Conservation (phyloP, 2,113 vertebrate species). For the Brienomyrus longianalis region DNA sequence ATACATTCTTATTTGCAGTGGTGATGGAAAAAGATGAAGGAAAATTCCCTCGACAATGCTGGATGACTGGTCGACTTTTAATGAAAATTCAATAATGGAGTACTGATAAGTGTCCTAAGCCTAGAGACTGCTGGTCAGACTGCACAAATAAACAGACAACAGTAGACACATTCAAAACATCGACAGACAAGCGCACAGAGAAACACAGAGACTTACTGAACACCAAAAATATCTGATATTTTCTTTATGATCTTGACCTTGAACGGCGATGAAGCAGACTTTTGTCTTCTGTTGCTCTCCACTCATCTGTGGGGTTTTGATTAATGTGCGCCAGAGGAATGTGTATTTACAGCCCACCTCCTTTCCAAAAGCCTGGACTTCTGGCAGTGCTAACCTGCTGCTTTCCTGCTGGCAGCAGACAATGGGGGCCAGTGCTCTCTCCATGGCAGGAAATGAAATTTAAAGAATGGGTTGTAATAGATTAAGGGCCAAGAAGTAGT, state of each 20-base stretch:
- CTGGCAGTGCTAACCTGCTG: background rate
- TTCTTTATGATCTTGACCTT: conserved; percentile 4
- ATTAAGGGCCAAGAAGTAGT: background rate
- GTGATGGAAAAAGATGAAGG: background rate
- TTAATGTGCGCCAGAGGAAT: conserved; percentile 21
- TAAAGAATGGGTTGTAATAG: conserved; percentile 8
- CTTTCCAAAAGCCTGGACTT: background rate
- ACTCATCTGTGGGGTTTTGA: conserved; percentile 5
- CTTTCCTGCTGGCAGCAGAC: conserved; percentile 1
- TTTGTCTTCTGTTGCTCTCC: background rate
- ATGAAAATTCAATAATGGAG: background rate
- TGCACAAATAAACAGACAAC: conserved; percentile 1
- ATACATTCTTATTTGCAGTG: background rate
- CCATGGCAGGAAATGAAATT: conserved; percentile 13
- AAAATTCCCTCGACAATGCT: background rate
- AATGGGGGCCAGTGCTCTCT: conserved; percentile 21
- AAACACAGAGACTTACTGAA: background rate
- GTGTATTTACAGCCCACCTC: conserved; percentile 14
- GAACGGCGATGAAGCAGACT: background rate
- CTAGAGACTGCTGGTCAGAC: background rate
- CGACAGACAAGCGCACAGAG: background rate
- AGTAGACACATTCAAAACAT: background rate
- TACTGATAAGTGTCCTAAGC: background rate
- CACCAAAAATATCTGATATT: background rate
- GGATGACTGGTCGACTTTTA: background rate